These are phyloP conservation scores for Hemichromis elongatus DNA, from an alignment of 2,113 vertebrate genomes.

Conservation along the genomic window DNA sequence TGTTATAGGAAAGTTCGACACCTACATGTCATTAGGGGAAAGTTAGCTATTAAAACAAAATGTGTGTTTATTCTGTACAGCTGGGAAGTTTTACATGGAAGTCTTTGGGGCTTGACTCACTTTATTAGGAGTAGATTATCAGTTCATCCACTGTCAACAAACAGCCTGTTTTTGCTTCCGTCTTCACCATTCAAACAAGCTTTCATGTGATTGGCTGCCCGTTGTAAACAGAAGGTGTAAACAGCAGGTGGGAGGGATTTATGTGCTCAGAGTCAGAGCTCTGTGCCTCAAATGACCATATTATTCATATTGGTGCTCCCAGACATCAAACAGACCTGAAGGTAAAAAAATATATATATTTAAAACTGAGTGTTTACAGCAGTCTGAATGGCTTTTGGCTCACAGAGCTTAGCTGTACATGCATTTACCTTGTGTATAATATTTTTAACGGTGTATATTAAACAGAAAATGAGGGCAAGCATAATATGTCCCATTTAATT, in stretches of 20 bases:
- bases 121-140: neutral
- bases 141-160: neutral
- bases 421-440: neutral
- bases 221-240: neutral
- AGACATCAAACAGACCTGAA: neutral
- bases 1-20: neutral
- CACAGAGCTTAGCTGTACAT: neutral
- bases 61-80: neutral
- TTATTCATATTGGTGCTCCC: rapidly evolving
- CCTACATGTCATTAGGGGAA: neutral
- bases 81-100: neutral
- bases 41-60: neutral
- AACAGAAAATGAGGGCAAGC: neutral
- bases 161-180: neutral
- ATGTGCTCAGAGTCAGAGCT: neutral
- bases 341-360: neutral
- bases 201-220: neutral
- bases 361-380: neutral
- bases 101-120: neutral
- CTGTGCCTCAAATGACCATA: neutral
- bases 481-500: neutral
- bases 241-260: neutral
- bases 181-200: neutral
- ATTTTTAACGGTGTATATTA: neutral
- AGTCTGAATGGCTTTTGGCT: neutral